Evolutionary conservation across 2,113 vertebrate species (phyloP), one percentile per base, ranked within the genome.

Genomic region (Lonchura striata): DNA sequence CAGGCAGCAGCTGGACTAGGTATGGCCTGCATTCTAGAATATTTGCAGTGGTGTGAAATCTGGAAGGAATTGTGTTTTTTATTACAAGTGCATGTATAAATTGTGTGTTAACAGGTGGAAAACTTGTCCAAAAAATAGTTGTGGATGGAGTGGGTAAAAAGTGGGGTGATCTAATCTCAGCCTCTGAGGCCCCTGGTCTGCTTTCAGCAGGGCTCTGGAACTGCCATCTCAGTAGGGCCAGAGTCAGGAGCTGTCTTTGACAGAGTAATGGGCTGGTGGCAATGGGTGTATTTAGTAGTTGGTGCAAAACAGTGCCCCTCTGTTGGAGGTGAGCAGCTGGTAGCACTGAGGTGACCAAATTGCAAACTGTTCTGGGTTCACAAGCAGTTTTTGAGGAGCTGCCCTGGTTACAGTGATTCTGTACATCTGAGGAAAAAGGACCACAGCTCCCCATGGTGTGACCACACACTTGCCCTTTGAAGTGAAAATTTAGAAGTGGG

Each of bases 121-220:
- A 37, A 33, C 13, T 72, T 82, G 12, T 8, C 31, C 41, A 41
- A 41, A 13, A 41, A 41, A 41, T 13, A 64, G 21, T 35, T 64
- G 28, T 1, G 1, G 14, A 69, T 6, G 4, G 1, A 4, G 6
- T 50, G 9, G 4, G 1, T 87, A 33, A 65, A 41, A 88, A 33
- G 30, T 61, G 47, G 13, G 3, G 2, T 59, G 8, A 20, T 56
- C 30, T 15, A 56, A 4, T 61, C 8, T 13, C 9, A n/a, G 1
- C 13, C 35, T n/a, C 19, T 42, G 79, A 68, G 9, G 8, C 4
- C 3, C 4, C 18, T 37, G 8, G 15, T 44, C 5, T 84, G 30
- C 24, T 83, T 91, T 30, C 23, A 42, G 6, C 27, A 47, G 17
- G 18, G 10, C 16, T 33, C 42, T 44, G 1, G 4, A 84, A 30